Base-by-base conservation (phyloP, 2,797 vertebrate species). In the Danio tinwini region DNA sequence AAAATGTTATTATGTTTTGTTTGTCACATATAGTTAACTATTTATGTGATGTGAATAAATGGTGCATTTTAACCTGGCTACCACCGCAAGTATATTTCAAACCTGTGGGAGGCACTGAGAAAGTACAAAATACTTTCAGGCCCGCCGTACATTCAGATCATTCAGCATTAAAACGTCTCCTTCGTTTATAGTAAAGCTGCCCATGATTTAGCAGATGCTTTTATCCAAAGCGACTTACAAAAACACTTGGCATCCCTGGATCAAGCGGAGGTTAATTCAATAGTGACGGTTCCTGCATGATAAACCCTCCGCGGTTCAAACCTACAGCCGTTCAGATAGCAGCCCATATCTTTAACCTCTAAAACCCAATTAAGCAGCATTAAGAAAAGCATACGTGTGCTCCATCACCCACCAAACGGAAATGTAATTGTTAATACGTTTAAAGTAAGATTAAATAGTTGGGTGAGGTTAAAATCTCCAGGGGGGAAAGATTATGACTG, bases 381-480 rank as follows among this genome's bases (percentile, higher is more conserved):
- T 45, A 67, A 47, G 40, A 47, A n/a, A 40, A 40, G 37, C 16
- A 40, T 40, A 14, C 19, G 44, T 50, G 44, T 44, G 9, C 10
- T 44, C 17, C 42, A 44, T 1, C 17, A 5, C 13, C 7, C 17
- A 5, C 13, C 7, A 9, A 55, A 6, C 5, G 8, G 4, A 42
- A 42, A 70, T 9, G 55, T 45, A 69, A 61, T 9, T n/a, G 11
- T 19, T 64, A 42, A 63, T 73, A 10, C 42, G 29, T 12, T 50
- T 55, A 44, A 69, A 47, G n/a, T 63, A 5, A 42, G 17, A 29
- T 61, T 69, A 50, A 69, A 67, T 42, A 47, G 12, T 40, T n/a
- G 61, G 5, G 45, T 14, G 17, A 39, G 40, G 67, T 17, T 62
- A 70, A 21, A 47, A 55, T 64, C 40, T 13, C 53, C 0, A 1